Percentiles rank a stretch among this genome's conserved stretches.
Conservation (phyloP, 2,113 vertebrate species). For the Nyctereutes procyonoides region DNA sequence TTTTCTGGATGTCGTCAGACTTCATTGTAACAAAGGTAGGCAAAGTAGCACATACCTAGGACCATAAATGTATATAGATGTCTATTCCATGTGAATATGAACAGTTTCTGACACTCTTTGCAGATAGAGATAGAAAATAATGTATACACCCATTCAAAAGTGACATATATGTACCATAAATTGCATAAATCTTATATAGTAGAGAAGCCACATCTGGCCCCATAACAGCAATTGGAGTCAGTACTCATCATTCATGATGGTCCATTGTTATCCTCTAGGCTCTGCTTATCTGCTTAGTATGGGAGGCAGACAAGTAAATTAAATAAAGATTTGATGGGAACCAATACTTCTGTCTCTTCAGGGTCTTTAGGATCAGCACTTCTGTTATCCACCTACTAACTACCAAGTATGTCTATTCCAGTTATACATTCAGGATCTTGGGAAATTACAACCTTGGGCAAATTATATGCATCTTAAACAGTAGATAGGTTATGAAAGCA, state of each 20-base stretch:
- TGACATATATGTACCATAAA: not conserved
- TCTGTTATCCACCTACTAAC: not conserved
- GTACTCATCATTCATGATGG: not conserved
- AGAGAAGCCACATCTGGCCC: not conserved
- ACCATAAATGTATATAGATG: not conserved
- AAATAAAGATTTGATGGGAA: not conserved
- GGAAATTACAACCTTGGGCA: not conserved
- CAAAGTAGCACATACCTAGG: not conserved
- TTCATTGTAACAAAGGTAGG: not conserved
- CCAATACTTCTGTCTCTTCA: not conserved
- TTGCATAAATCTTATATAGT: not conserved
- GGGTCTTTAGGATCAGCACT: not conserved
- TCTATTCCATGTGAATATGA: not conserved
- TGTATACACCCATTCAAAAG: not conserved
- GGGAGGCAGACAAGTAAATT: not conserved
- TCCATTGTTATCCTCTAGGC: not conserved
- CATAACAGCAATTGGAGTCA: not conserved
- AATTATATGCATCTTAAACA: not conserved
- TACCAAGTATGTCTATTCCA: not conserved
- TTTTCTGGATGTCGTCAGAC: not conserved
- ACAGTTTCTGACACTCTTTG: not conserved
- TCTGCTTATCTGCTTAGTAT: not conserved
- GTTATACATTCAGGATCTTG: not conserved
- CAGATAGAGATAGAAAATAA: not conserved
- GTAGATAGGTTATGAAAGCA: not conserved